phyloP scores from a whole-genome alignment of 2,113 vertebrate genomes.

The Pyrgilauda ruficollis region DNA sequence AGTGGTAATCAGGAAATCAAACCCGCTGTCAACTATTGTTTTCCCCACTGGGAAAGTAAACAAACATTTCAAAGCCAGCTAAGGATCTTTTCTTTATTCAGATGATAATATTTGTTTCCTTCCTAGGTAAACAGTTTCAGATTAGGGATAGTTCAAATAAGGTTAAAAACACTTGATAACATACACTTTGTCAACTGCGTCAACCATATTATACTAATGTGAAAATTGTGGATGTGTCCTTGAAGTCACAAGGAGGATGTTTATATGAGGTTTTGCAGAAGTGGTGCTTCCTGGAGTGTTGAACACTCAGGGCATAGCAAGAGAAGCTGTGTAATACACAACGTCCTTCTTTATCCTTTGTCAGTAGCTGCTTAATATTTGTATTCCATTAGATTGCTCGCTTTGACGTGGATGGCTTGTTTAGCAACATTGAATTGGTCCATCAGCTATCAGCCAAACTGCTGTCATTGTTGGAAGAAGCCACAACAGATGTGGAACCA shows the following conservation, averaged over 20 bases:
- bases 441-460: constrained; percentile 88
- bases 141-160: constrained; percentile 4
- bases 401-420: constrained; percentile 89
- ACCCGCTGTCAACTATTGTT: background rate
- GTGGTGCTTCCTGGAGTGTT: background rate
- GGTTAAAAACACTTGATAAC: constrained; percentile 10
- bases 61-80: background rate
- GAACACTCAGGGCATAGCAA: background rate
- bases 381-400: constrained; percentile 76
- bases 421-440: constrained; percentile 93
- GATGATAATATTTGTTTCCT: constrained; percentile 38
- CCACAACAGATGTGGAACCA: constrained; percentile 84
- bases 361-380: constrained; percentile 40
- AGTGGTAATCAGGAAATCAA: background rate
- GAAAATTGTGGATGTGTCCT: background rate
- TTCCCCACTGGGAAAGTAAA: constrained; percentile 1
- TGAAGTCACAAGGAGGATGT: constrained; percentile 33
- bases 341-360: background rate
- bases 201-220: background rate
- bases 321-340: background rate
- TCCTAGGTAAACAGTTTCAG: constrained; percentile 6
- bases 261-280: background rate
- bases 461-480: constrained; percentile 83
- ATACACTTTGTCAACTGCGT: background rate
- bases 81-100: constrained; percentile 3